Percentiles rank a stretch among this genome's conserved stretches.
These are phyloP conservation scores for Hydrochoerus hydrochaeris DNA, from an alignment of 2,113 vertebrate genomes.

Conservation along the genomic window DNA sequence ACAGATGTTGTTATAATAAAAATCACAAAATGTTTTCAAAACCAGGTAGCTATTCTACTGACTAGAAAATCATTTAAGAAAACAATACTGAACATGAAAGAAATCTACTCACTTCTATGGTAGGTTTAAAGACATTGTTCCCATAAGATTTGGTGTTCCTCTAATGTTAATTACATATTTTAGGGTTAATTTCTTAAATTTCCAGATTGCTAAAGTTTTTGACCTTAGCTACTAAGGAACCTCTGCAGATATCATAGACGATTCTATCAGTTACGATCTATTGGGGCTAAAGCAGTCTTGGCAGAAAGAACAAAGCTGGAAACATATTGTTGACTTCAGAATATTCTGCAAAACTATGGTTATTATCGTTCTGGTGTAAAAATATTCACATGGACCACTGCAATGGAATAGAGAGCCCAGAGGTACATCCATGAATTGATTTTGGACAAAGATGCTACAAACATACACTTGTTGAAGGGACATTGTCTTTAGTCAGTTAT, in stretches of 20 bases:
- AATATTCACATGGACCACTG: neutral
- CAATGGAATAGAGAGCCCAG: neutral
- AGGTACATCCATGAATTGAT: neutral
- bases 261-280: neutral
- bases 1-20: neutral
- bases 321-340: neutral
- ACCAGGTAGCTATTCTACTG: neutral
- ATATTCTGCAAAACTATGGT: neutral
- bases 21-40: constrained; percentile 45
- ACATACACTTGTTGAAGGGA: neutral
- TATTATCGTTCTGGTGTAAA: neutral
- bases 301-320: neutral
- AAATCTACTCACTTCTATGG: neutral
- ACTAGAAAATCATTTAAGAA: neutral
- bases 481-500: neutral
- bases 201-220: neutral
- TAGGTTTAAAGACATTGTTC: neutral
- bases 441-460: neutral
- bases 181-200: constrained; percentile 46
- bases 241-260: neutral
- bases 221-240: neutral
- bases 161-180: neutral
- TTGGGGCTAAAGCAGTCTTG: neutral
- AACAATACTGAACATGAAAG: neutral
- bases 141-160: neutral